Evolutionary conservation across 2,113 vertebrate species (phyloP).

Genomic region (Accipiter cooperii): DNA sequence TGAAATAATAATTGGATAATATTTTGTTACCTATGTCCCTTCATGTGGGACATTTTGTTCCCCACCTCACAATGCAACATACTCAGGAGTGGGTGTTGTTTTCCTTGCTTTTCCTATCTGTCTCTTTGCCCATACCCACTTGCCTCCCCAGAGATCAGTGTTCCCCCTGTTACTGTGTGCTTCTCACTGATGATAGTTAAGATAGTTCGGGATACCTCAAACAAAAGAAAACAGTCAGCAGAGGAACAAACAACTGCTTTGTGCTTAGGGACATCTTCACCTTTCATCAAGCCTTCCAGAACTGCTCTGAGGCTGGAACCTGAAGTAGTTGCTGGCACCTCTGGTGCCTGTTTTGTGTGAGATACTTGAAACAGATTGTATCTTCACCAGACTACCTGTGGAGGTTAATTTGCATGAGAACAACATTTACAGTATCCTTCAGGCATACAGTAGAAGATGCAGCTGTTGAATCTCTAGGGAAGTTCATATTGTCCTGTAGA

Average conservation of each 20-base stretch:
- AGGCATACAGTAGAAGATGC: not conserved
- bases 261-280: not conserved
- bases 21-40: not conserved
- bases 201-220: not conserved
- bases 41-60: not conserved
- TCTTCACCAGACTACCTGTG: not conserved
- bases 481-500: not conserved
- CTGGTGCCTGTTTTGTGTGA: not conserved
- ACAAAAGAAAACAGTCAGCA: not conserved
- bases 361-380: not conserved
- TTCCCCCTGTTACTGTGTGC: not conserved
- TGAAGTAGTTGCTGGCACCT: not conserved
- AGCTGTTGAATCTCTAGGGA: not conserved
- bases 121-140: not conserved
- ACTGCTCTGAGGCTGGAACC: not conserved
- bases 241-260: not conserved
- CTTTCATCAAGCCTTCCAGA: not conserved
- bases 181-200: not conserved
- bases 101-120: not conserved
- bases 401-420: not conserved
- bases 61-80: not conserved
- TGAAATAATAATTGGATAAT: not conserved
- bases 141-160: not conserved
- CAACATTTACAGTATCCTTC: not conserved
- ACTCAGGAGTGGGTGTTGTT: not conserved